phyloP scores from a whole-genome alignment of 2,888 invertebrate genomes.

The Heliconius aoede region DNA sequence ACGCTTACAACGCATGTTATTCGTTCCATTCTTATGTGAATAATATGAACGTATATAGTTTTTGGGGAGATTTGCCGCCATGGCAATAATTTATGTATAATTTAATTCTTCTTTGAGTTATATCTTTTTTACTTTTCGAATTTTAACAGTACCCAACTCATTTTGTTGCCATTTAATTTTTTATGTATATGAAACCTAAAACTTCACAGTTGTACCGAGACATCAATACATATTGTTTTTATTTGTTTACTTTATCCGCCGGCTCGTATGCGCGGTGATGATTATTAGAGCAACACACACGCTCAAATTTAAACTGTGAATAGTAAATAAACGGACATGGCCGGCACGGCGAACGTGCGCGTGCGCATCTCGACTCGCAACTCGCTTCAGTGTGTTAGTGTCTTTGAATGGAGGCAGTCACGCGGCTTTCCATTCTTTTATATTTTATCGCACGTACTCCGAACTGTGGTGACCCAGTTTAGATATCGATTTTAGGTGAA shows the following conservation, averaged over 20 bases:
- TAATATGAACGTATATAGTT: background rate
- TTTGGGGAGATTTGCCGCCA: background rate
- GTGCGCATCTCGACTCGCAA: conserved; percentile 62
- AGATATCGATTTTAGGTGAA: conserved; percentile 39
- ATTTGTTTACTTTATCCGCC: conserved; percentile 34
- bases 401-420: conserved; percentile 76
- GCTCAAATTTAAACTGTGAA: conserved; percentile 73
- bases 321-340: conserved; percentile 79
- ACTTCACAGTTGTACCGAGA: background rate
- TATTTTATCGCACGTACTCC: conserved; percentile 48
- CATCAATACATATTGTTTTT: conserved; percentile 27
- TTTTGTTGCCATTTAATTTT: background rate
- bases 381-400: conserved; percentile 69
- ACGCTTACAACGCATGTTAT: background rate
- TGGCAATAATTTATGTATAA: too few species aligned
- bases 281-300: conserved; percentile 68
- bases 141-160: background rate
- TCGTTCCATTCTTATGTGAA: background rate
- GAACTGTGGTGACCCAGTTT: conserved; percentile 43
- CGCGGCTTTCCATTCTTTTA: conserved; percentile 58
- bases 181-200: background rate
- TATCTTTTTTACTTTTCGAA: too few species aligned
- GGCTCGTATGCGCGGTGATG: conserved; percentile 64
- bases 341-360: conserved; percentile 69
- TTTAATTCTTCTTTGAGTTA: too few species aligned